These are phyloP conservation scores for Liasis olivaceus DNA, from an alignment of 2,797 vertebrate genomes.

Conservation along the genomic window DNA sequence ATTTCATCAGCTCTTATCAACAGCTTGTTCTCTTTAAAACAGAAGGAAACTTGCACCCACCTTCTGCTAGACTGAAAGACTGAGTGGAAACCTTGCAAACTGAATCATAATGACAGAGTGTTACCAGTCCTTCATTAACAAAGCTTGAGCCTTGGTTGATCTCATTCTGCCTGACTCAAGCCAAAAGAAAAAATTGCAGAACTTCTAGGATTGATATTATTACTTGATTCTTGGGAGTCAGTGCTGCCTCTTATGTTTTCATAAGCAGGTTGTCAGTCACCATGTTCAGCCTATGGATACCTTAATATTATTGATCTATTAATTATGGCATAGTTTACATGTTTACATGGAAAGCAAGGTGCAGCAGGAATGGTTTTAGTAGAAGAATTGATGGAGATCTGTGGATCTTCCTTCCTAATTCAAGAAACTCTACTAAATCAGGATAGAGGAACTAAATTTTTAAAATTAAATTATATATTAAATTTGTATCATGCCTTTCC, in stretches of 20 bases:
- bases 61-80: neutral
- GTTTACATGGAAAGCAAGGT: neutral
- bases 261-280: conserved; percentile 2
- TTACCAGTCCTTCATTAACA: neutral
- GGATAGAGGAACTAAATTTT: neutral
- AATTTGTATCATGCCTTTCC: neutral
- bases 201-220: neutral
- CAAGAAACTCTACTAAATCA: neutral
- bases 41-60: fast-evolving
- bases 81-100: fast-evolving
- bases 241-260: neutral
- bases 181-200: neutral
- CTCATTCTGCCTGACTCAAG: neutral
- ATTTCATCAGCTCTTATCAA: neutral
- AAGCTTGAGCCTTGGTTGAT: neutral
- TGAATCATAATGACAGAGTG: fast-evolving
- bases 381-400: neutral
- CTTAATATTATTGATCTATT: conserved; percentile 26
- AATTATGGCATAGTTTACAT: conserved; percentile 1
- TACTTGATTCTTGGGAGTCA: neutral
- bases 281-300: conserved; percentile 1
- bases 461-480: neutral
- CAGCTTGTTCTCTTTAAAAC: fast-evolving
- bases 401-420: neutral
- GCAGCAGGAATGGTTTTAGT: neutral